Evolutionary conservation across 2,797 vertebrate genomes (phyloP), one percentile per base, ranked within the genome.

Genomic region (Hypotaenidia philippensis): DNA sequence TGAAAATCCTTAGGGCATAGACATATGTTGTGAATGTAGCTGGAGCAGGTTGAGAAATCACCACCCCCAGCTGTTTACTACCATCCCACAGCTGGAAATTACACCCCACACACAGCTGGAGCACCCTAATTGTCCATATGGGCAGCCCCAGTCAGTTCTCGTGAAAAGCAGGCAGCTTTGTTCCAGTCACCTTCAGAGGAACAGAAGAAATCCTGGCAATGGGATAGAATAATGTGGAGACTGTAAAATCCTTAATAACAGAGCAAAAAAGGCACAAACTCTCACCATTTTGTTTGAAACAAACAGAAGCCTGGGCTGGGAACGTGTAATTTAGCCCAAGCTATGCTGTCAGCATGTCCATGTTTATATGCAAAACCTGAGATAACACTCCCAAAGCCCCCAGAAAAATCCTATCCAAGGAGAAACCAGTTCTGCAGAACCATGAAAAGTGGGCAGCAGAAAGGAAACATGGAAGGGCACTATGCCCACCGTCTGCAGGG

Each of bases 31-130:
- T 82, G 63, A 72, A 70, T 36, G 38, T 84, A 69, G 63, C n/a
- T 82, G 89, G 5, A 93, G 44, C 13, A 52, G 31, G 90, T 63
- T 87, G 75, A 85, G 60, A 89, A 89, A 93, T 87, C 47, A 79
- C 44, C 31, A 92, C 70, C 34, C 17, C 59, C 55, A 76, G 71
- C 66, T 90, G 47, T 76, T 95, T 93, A 84, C 22, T 89, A 50
- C 20, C 29, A 92, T 66, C 31, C 34, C 3, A 4, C 41, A 90
- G 78, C 81, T 93, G 89, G 89, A 93, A 87, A 65, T 59, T 27
- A 87, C 10, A 55, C 74, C 63, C 66, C 20, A 0, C 20, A 59
- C 41, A 59, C 63, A 92, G 90, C 64, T 93, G 91, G 92, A 87
- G 60, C 31, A 79, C 52, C 38, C 23, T 91, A 82, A 77, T 76